phyloP scores from a whole-genome alignment of 2,888 invertebrate species.

The Chironomus riparius region DNA sequence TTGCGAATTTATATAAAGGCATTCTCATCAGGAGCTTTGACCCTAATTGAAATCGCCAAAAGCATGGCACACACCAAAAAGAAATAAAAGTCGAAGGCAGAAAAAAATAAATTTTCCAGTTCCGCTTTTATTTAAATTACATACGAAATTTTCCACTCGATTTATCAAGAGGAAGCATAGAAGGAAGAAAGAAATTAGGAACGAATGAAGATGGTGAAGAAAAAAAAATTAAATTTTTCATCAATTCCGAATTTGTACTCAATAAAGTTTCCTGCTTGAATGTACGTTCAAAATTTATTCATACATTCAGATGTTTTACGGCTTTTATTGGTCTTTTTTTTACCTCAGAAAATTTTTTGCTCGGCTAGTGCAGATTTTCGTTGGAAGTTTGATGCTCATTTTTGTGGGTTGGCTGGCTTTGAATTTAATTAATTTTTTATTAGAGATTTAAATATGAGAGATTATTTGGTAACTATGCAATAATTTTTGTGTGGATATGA shows the following conservation, averaged over 20 bases:
- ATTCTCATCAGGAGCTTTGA: background rate
- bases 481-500: too few species aligned
- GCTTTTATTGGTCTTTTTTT: background rate
- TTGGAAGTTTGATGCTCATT: too few species aligned
- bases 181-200: background rate
- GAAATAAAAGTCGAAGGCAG: background rate
- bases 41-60: background rate
- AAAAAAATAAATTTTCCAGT: background rate
- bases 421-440: too few species aligned
- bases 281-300: too few species aligned
- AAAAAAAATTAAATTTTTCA: background rate
- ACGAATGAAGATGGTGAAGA: too few species aligned
- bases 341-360: background rate
- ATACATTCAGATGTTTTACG: too few species aligned
- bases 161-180: background rate
- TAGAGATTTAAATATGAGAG: too few species aligned
- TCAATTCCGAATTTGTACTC: background rate
- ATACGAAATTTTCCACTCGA: constrained; percentile 16
- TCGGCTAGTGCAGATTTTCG: background rate
- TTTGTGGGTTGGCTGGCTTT: too few species aligned
- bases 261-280: too few species aligned
- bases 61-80: background rate
- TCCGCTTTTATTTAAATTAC: constrained; percentile 21
- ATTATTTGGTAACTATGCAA: too few species aligned
- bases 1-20: background rate